Conservation (phyloP, 1,140 invertebrate species). For the Drosophila jambulina region DNA sequence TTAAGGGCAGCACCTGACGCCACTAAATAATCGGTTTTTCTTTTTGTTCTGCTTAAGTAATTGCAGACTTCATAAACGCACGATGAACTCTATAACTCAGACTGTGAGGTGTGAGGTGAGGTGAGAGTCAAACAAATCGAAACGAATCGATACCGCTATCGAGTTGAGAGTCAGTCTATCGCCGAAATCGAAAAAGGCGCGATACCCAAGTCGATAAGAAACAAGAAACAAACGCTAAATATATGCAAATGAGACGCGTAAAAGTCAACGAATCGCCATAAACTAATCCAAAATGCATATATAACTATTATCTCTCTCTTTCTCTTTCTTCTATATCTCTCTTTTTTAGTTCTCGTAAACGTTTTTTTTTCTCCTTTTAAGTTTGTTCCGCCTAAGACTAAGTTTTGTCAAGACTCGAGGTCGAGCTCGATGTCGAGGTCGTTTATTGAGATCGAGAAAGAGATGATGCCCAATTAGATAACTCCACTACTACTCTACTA, state of each 20-base stretch:
- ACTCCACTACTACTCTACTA: constrained; percentile 57
- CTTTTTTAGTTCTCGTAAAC: constrained; percentile 74
- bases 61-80: constrained; percentile 84
- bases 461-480: constrained; percentile 74
- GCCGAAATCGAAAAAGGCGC: constrained; percentile 52
- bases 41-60: constrained; percentile 85
- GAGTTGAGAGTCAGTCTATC: constrained; percentile 54
- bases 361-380: constrained; percentile 65
- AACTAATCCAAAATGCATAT: constrained; percentile 79
- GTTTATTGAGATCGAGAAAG: constrained; percentile 65
- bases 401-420: constrained; percentile 39
- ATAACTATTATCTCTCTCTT: constrained; percentile 81
- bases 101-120: constrained; percentile 74
- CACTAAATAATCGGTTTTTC: constrained; percentile 85
- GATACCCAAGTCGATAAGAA: constrained; percentile 38
- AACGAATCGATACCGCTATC: constrained; percentile 25
- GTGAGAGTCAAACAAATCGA: constrained; percentile 74
- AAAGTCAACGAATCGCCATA: constrained; percentile 56
- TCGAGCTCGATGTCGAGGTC: constrained; percentile 42
- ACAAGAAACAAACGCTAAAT: constrained; percentile 34
- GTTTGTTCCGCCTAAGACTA: constrained; percentile 71
- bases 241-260: constrained; percentile 39
- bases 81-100: constrained; percentile 75
- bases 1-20: constrained; percentile 76
- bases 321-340: constrained; percentile 76